Percentiles rank a stretch among this genome's conserved stretches.
Conservation (phyloP, 1,140 invertebrate genomes). For the Drosophila bifasciata region DNA sequence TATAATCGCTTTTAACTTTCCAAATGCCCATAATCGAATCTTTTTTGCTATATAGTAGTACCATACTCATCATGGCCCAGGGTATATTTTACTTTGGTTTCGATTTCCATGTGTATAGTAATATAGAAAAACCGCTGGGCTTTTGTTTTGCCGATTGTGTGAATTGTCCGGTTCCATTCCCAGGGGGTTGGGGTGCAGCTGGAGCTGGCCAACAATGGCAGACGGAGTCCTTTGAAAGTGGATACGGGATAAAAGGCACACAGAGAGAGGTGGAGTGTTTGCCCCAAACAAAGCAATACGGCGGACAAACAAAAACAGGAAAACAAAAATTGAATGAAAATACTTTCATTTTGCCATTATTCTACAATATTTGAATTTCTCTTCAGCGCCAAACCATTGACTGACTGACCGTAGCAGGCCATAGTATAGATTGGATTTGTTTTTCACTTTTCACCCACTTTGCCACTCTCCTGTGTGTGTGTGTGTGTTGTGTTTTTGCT, state of each 20-base stretch:
- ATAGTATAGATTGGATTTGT: constrained; percentile 50
- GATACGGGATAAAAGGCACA: constrained; percentile 10
- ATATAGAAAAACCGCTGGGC: not conserved
- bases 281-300: constrained; percentile 28
- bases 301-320: constrained; percentile 13
- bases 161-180: not conserved
- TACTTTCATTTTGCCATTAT: constrained; percentile 57
- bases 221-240: constrained; percentile 41
- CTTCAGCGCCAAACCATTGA: constrained; percentile 31
- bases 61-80: too few species aligned
- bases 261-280: constrained; percentile 27
- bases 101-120: not conserved
- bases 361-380: constrained; percentile 58
- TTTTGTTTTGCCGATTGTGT: not conserved
- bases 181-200: too few species aligned
- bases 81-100: not conserved
- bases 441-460: constrained; percentile 2
- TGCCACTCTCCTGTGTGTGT: constrained; percentile 11
- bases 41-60: not conserved
- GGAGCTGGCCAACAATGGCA: not conserved
- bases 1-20: too few species aligned
- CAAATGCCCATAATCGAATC: too few species aligned
- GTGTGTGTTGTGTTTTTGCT: too few species aligned
- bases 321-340: constrained; percentile 34
- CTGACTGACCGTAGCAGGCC: constrained; percentile 33